Evolutionary conservation across 2,113 vertebrate genomes (phyloP), one percentile per base, ranked within the genome.

Genomic region (Pseudorectes ferrugineus): DNA sequence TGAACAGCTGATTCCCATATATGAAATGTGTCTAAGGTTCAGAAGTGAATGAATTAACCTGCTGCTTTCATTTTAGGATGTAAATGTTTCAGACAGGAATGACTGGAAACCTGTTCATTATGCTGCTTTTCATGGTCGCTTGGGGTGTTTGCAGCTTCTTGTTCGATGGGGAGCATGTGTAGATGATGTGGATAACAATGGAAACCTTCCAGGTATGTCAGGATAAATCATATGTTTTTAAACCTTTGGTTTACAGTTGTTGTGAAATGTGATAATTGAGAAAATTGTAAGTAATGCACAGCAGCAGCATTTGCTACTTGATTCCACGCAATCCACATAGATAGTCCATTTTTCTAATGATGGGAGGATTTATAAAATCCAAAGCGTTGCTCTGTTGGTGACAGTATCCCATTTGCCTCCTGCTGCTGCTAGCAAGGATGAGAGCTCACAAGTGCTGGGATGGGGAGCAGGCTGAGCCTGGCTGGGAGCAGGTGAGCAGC

Each of bases 141-240:
- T 98, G 70, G 98, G 98, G 15, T 98, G 98, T 88, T 93, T 98
- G 77, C 98, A 98, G 76, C 98, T 98, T 65, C 98, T 98, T 14
- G 76, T 98, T 63, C 96, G 97, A 57, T 98, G 98, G 98, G 98
- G 98, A 87, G 98, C 97, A 0, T 73, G 89, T 43, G 38, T 97
- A 38, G 97, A 98, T 89, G 98, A 98, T 20, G 97, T 96, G 70
- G 98, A 98, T 92, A 92, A 86, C 48, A 98, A 97, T 48, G 98
- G 98, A 85, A 98, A 98, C 82, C 97, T 98, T 78, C 98, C 98
- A 97, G 98, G 98, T 98, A 97, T 4, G 13, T 35, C 57, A 77
- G 82, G 54, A 68, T 42, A 91, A 80, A 83, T 49, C 6, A 8
- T 12, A 15, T 3, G 0, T 17, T 48, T 79, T 74, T 33, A 48